Percentiles rank a stretch among this genome's conserved stretches.
These are phyloP conservation scores for Antrozous pallidus DNA, from an alignment of 2,797 vertebrate genomes.

Conservation along the genomic window DNA sequence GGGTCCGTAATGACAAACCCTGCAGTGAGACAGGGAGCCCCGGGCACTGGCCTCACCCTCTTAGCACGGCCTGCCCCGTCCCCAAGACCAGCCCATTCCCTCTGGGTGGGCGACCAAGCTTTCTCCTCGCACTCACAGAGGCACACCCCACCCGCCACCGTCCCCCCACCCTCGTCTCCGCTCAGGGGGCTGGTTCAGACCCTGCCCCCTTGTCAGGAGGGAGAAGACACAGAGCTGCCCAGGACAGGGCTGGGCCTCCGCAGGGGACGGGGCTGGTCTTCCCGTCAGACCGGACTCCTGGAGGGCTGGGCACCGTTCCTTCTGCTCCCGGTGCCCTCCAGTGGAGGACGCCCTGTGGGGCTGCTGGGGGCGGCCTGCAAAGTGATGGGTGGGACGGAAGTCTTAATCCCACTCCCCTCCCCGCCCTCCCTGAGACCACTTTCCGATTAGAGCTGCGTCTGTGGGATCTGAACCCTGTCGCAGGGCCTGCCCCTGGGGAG, in stretches of 20 bases:
- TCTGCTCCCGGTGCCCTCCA: no score
- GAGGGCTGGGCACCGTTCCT: rapidly evolving
- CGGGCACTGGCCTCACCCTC: background rate
- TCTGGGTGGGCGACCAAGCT: rapidly evolving
- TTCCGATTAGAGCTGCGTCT: background rate
- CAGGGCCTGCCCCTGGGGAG: background rate
- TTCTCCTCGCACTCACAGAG: background rate
- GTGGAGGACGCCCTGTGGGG: rapidly evolving
- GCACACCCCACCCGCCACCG: rapidly evolving
- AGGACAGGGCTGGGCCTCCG: background rate
- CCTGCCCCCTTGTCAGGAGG: background rate
- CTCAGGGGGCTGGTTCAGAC: background rate
- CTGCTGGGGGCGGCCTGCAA: background rate
- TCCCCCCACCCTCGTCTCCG: no score
- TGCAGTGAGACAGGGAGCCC: background rate
- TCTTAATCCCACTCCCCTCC: background rate
- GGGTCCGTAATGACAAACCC: background rate
- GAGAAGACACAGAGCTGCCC: background rate
- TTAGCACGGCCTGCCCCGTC: background rate
- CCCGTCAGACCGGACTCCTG: background rate
- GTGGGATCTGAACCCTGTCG: background rate
- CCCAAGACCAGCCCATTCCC: rapidly evolving
- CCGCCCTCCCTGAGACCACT: background rate
- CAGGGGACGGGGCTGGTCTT: background rate
- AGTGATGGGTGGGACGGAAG: background rate